A percentile compares a stretch with the other conserved stretches of the same genome.
phyloP scores from a whole-genome alignment of 2,888 invertebrate genomes.

The Hirtodrosophila confusa region DNA sequence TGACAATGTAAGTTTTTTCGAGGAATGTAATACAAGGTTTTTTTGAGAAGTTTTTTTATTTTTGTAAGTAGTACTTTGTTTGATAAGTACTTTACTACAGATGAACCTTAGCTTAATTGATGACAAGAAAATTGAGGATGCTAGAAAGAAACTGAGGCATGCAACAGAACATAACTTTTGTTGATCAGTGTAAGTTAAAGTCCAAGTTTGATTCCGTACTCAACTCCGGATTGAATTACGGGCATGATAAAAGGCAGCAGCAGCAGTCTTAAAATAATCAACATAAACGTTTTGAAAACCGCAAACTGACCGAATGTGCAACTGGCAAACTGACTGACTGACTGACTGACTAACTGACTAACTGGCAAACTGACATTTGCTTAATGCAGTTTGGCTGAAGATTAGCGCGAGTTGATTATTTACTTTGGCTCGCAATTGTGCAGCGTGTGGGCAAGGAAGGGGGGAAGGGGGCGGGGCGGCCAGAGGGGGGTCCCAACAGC shows the following conservation, averaged over 20 bases:
- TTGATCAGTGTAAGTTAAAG: slow-evolving; percentile 13
- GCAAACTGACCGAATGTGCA: slow-evolving; percentile 58
- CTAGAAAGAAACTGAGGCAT: no score
- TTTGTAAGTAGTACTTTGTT: no score
- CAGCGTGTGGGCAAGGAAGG: slow-evolving; percentile 25
- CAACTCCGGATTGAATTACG: slow-evolving; percentile 46
- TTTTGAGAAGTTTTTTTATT: no score
- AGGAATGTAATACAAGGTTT: no score
- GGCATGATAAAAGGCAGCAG: slow-evolving; percentile 28
- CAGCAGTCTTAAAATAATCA: slow-evolving; percentile 45
- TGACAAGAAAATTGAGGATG: no score
- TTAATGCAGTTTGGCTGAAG: slow-evolving; percentile 73
- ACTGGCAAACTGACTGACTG: slow-evolving; percentile 33
- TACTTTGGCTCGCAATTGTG: slow-evolving; percentile 68
- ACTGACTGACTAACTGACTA: slow-evolving; percentile 23
- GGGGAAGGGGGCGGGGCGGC: background rate
- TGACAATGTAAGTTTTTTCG: no score
- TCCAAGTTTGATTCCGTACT: slow-evolving; percentile 8
- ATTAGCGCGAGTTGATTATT: slow-evolving; percentile 78
- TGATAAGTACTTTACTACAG: no score
- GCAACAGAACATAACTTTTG: no score
- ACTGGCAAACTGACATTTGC: slow-evolving; percentile 37
- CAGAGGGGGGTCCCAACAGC: slow-evolving; percentile 11
- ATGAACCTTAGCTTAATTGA: no score
- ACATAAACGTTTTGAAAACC: slow-evolving; percentile 55